These are phyloP conservation scores for Agonum fuliginosum DNA, from an alignment of 2,888 invertebrate species.

Conservation along the genomic window DNA sequence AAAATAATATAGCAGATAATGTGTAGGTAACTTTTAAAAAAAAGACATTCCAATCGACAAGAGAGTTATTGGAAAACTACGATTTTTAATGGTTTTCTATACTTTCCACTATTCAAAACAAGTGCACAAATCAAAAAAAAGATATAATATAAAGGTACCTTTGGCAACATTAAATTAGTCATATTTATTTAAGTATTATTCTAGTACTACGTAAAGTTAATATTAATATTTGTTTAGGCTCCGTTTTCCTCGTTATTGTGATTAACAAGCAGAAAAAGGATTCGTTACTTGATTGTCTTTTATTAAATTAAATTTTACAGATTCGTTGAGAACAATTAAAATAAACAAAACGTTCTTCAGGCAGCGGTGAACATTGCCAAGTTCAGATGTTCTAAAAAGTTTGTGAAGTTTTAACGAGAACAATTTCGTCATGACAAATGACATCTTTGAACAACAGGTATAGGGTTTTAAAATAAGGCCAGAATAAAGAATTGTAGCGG, in stretches of 20 bases:
- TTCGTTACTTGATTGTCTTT: neutral
- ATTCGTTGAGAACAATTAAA: constrained; percentile 5
- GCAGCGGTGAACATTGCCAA: no score
- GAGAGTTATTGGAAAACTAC: no score
- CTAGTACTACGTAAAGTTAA: constrained; percentile 5
- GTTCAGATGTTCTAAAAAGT: neutral
- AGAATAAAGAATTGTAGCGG: constrained; percentile 19
- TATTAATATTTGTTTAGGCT: constrained; percentile 21
- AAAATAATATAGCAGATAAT: no score
- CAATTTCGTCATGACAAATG: constrained; percentile 11
- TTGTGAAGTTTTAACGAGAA: constrained; percentile 18
- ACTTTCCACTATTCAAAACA: no score
- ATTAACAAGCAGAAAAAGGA: constrained; percentile 26
- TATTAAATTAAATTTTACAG: constrained; percentile 30
- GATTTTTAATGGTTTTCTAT: no score
- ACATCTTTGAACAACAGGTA: constrained; percentile 14
- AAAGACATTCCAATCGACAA: no score
- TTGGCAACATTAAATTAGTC: neutral
- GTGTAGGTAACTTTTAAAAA: no score
- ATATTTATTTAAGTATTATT: constrained; percentile 33
- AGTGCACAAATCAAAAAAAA: no score
- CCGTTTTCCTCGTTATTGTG: neutral
- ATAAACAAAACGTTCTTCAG: neutral
- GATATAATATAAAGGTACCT: neutral
- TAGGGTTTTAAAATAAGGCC: constrained; percentile 1